Base-by-base conservation (phyloP, 2,888 invertebrate genomes). In the Pocota personata region DNA sequence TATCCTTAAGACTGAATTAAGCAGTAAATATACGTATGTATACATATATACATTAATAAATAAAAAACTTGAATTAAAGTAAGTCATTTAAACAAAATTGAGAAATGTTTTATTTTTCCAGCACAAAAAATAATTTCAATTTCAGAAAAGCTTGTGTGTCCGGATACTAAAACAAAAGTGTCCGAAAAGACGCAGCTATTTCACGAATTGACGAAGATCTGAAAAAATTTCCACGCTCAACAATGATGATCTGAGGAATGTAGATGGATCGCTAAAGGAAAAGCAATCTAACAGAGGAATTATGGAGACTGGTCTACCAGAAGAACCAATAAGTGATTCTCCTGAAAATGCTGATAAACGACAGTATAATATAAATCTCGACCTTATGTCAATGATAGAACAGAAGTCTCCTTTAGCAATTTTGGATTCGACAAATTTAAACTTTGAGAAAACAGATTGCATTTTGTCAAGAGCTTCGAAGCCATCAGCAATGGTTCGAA, bases 191-290 rank as follows among this genome's bases (percentile, higher is more conserved):
- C 48, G 1, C 21, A 12, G 2, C 4, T 24, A 24, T 24, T 24
- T 4, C 24, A 24, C 24, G 24, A 4, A n/a, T n/a, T n/a, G n/a
- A n/a, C n/a, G n/a, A n/a, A n/a, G n/a, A 37, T 6, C 55, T 1
- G 43, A 32, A 5, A 46, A 46, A 3, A n/a, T 52, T 2, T 35
- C 75, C 4, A 10, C 10, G 1, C 37, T 14, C 3, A 35, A 64
- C 10, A 55, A 14, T n/a, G 46, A 66, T 3, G 32, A 64, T 19
- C 46, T 75, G 4, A 46, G 37, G 37, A 48, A 7, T 12, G 19
- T 75, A 35, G 64, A 75, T 14, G 46, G 32, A 12, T 12, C 55
- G 12, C 10, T 75, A 7, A 66, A 57, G 21, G 32, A 43, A 21
- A 64, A 43, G 57, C 0, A 19, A 27, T 12, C 40, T n/a, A 32